Base-by-base conservation (phyloP, 2,888 invertebrate genomes). In the Cacoxenus indagator region DNA sequence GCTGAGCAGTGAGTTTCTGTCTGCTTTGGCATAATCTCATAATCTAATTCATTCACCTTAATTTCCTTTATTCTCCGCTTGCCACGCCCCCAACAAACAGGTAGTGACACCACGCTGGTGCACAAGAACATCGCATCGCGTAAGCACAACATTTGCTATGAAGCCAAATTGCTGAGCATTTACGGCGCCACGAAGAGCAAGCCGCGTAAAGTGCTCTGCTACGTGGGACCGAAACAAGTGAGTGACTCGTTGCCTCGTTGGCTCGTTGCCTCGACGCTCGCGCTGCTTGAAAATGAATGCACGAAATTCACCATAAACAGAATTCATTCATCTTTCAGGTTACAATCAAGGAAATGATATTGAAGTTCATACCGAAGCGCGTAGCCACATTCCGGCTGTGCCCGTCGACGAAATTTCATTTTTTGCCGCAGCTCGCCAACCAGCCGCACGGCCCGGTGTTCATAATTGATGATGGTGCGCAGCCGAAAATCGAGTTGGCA, bases 321-420 rank as follows among this genome's bases (percentile, higher is more conserved):
- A 86, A 87, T 77, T 87, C 87, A 19, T 75, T 87, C 70, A 87
- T 86, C 69, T 86, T 87, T 70, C 87, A 91, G 86, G 91, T 98
- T 77, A 96, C 95, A 68, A 91, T 98, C 83, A 97, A 97, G 89
- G 97, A 98, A 89, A 95, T 95, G 90, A 92, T 97, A 78, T 90
- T 97, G 79, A 96, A 95, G 89, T 94, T 98, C 87, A 96, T 97
- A 84, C 97, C 96, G 66, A 97, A 96, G 89, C 91, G 96, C 81
- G 91, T 97, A 78, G 95, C 94, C 70, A 96, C 96, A 45, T 97
- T 96, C 89, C 91, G 97, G 45, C 91, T 98, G 67, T 97, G 97
- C 86, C 97, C 97, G 22, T 96, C 96, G 71, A 97, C 97, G 65
- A 97, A 97, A 91, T 93, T 94, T 84, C 91, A 92, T 84, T 94